Conservation (phyloP, 2,113 vertebrate species). For the Antechinus stuartii region DNA sequence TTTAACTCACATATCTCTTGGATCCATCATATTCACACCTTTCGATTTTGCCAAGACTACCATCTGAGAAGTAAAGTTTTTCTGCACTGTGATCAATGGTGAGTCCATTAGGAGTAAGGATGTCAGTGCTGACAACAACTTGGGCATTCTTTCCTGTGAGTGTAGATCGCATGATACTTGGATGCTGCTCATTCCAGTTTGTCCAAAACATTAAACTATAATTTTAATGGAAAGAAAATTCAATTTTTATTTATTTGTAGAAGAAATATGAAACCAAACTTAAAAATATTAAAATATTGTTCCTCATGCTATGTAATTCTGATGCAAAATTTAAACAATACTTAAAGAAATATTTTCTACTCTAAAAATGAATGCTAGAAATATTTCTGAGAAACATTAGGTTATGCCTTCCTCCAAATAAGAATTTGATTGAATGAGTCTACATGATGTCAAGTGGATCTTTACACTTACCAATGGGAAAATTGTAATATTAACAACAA, state of each 20-base stretch:
- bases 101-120: constrained; percentile 96
- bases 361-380: not conserved
- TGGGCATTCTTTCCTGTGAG: constrained; percentile 93
- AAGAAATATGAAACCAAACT: constrained; percentile 62
- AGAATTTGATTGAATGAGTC: not conserved
- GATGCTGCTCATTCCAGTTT: constrained; percentile 99
- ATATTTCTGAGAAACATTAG: constrained; percentile 10
- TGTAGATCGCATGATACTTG: constrained; percentile 96
- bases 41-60: constrained; percentile 96
- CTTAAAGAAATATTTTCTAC: not conserved
- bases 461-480: constrained; percentile 4
- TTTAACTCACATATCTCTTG: constrained; percentile 92
- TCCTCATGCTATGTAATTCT: not conserved
- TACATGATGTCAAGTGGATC: not conserved
- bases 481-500: constrained; percentile 18
- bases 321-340: not conserved
- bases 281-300: constrained; percentile 4
- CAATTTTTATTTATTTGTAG: constrained; percentile 58
- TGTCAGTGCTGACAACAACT: constrained; percentile 93
- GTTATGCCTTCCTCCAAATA: not conserved
- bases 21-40: constrained; percentile 98
- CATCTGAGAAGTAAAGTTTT: constrained; percentile 98
- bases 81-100: constrained; percentile 96
- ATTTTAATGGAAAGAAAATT: constrained; percentile 69
- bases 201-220: constrained; percentile 99